Conservation (phyloP, 2,797 vertebrate species). For the Ispidina lecontei region DNA sequence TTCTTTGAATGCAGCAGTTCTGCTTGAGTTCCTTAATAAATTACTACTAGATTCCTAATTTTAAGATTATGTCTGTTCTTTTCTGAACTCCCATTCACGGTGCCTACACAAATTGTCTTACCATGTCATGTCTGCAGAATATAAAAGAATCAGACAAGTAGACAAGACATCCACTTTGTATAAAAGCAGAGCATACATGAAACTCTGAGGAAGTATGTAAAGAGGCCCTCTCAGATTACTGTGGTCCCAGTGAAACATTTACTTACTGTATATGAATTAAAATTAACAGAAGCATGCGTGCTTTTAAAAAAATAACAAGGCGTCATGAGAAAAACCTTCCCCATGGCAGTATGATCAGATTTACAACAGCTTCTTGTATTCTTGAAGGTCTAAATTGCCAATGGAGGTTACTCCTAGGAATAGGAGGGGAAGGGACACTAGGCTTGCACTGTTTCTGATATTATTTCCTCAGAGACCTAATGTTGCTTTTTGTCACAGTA, state of each 20-base stretch:
- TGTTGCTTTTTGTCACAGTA: neutral
- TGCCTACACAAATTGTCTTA: constrained; percentile 41
- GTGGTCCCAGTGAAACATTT: neutral
- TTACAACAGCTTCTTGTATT: neutral
- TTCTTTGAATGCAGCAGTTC: constrained; percentile 2
- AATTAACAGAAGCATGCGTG: neutral
- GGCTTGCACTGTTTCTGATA: neutral
- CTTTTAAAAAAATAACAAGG: neutral
- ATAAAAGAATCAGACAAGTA: constrained; percentile 49
- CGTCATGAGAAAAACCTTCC: neutral
- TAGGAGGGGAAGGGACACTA: neutral
- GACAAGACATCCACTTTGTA: constrained; percentile 34
- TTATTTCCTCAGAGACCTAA: neutral
- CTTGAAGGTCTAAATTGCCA: neutral
- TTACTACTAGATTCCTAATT: constrained; percentile 63
- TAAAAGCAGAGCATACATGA: constrained; percentile 16
- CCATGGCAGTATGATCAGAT: neutral
- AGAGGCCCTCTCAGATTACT: constrained; percentile 13
- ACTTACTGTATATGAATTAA: neutral
- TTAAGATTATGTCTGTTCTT: constrained; percentile 62
- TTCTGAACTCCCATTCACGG: constrained; percentile 47
- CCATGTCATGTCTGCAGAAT: constrained; percentile 27
- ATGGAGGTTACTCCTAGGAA: neutral
- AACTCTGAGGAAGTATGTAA: constrained; percentile 20
- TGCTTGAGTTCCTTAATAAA: constrained; percentile 54